Base-by-base conservation (phyloP, 2,888 invertebrate species). In the Pyrrhosoma nymphula region DNA sequence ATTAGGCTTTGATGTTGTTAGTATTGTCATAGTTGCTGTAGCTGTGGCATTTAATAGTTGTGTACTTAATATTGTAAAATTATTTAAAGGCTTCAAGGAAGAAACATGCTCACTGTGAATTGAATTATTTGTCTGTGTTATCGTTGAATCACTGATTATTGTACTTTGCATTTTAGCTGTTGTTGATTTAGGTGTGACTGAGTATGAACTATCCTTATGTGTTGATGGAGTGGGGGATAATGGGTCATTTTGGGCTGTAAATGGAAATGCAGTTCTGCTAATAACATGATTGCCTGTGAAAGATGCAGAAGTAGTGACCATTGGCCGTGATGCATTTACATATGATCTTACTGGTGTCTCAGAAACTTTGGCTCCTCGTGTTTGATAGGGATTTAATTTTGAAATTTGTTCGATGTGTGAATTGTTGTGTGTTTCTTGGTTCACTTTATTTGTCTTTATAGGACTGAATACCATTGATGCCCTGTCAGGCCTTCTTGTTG, bases 401-500 rank as follows among this genome's bases (percentile, higher is more conserved):
- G 56, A 60, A 30, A 63, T 10, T 63, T 18, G 14, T 39, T 8
- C 35, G 12, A 63, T 39, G 88, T 88, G 91, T 26, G 56, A 63
- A 8, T 4, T 35, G 91, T 35, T 91, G 56, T 60, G 30, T 35
- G 39, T 56, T 91, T 60, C 30, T 91, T 69, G 69, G 23, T 47
- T 35, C 14, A n/a, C 47, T 26, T 75, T 12, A 20, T 75, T 30
- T 93, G 47, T n/a, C 75, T 23, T 69, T 18, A 47, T 39, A 4
- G 47, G n/a, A 47, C 69, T 93, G 47, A 69, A 69, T 93, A 63
- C 93, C 47, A n/a, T 93, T 47, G 93, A 63, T 47, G 69, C 69
- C 26, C 47, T 93, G 26, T 63, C 69, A 16, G 93, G 93, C 63
- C 69, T 93, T 69, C n/a, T 93, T 75, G 93, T 93, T 60, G 60